Base-by-base conservation (phyloP, 2,888 invertebrate species). In the Scaptomyza polygonia region DNA sequence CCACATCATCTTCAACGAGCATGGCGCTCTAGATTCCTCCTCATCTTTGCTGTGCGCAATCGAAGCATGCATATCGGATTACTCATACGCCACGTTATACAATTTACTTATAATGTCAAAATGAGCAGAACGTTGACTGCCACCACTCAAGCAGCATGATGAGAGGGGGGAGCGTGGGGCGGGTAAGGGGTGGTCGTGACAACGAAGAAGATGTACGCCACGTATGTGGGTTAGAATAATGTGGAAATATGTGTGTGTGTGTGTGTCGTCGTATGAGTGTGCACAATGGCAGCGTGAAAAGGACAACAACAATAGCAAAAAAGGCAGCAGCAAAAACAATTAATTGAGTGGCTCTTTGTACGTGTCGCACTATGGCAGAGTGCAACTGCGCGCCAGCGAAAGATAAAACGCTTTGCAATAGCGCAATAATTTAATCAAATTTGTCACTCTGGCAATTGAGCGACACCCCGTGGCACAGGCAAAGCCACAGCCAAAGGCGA, bases 361-460 rank as follows among this genome's bases (percentile, higher is more conserved):
- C 81, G 79, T 68, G 72, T 67, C 71, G 52, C 30, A 43, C 62
- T 64, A 63, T 48, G 67, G 62, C 72, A 56, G 61, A 82, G 69
- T 84, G 82, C 87, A 74, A 72, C 72, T 77, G 57, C 73, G 57
- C 73, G 75, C 40, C 73, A 65, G 66, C 83, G 62, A 66, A 77
- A 88, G 83, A 84, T 86, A 86, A 84, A 84, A 86, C 80, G 88
- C 67, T 84, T 79, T 86, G 84, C 88, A 80, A 84, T 86, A 73
- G 88, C 86, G 76, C 78, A 78, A 88, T 85, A 84, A 85, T 88
- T 88, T 85, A 85, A 85, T 85, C 85, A 85, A 88, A 88, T 88
- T 85, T 85, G 85, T 85, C 85, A 86, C 88, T 79, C 88, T 76
- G 83, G 77, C 88, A 79, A 83, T 86, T 86, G 85, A 87, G 72